Percentiles rank a stretch among this genome's conserved stretches.
Conservation (phyloP, 2,888 invertebrate species). For the Portevinia maculata region DNA sequence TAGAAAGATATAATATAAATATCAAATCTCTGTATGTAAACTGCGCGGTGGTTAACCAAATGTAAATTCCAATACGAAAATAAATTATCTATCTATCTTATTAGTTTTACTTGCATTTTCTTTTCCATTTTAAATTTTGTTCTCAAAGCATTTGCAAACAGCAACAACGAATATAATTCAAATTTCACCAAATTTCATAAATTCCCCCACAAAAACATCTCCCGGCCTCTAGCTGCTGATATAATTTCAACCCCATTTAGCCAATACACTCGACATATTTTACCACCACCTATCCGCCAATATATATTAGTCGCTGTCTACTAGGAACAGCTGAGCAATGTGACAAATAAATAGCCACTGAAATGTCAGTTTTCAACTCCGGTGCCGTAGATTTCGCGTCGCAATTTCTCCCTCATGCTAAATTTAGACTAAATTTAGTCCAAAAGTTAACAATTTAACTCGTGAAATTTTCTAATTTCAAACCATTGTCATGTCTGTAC, state of each 20-base stretch:
- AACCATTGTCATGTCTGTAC: constrained; percentile 85
- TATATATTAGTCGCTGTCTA: too few species aligned
- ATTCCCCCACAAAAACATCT: neutral
- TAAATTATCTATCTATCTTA: too few species aligned
- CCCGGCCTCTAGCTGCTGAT: neutral
- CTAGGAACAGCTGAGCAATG: constrained; percentile 44
- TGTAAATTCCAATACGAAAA: too few species aligned
- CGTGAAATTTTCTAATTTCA: constrained; percentile 33
- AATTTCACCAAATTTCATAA: neutral
- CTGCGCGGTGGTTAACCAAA: too few species aligned
- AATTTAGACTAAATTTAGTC: constrained; percentile 25
- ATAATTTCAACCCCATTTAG: neutral
- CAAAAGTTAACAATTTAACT: constrained; percentile 17
- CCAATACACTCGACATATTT: neutral
- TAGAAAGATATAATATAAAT: too few species aligned
- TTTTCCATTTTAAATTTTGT: too few species aligned
- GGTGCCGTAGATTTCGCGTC: constrained; percentile 57
- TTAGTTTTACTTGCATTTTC: too few species aligned
- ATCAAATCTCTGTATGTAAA: too few species aligned
- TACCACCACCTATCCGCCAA: constrained; percentile 11
- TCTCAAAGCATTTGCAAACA: too few species aligned
- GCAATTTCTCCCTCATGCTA: constrained; percentile 51
- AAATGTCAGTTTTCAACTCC: constrained; percentile 57
- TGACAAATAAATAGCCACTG: constrained; percentile 17
- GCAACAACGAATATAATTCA: neutral